Evolutionary conservation across 2,888 invertebrate genomes (phyloP).

Genomic region (Blastobasis adustella): DNA sequence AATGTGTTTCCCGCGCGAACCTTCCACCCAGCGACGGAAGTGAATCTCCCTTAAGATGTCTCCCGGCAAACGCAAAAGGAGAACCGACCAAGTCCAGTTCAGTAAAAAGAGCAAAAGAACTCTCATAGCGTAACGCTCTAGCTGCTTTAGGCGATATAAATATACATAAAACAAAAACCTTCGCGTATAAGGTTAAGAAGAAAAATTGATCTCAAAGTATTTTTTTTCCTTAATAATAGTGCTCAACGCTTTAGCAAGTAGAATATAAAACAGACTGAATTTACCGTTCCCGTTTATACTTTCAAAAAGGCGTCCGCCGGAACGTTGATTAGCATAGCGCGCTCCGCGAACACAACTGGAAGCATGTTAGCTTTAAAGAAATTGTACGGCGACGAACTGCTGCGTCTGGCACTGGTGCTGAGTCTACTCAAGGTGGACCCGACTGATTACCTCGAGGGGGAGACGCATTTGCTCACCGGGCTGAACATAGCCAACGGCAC

Average conservation of each 20-base stretch:
- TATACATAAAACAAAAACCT: slow-evolving; percentile 8
- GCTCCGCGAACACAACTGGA: slow-evolving; percentile 1
- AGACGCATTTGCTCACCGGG: slow-evolving; percentile 68
- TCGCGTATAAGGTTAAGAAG: slow-evolving; percentile 8
- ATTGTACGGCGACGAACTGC: slow-evolving; percentile 85
- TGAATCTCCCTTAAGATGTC: slow-evolving; percentile 57
- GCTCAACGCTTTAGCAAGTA: slow-evolving; percentile 37
- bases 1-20: slow-evolving; percentile 22
- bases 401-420: slow-evolving; percentile 86
- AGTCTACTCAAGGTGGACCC: slow-evolving; percentile 87
- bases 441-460: slow-evolving; percentile 78
- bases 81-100: slow-evolving; percentile 28
- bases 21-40: slow-evolving; percentile 24
- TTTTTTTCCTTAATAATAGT: slow-evolving; percentile 26
- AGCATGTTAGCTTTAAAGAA: slow-evolving; percentile 88
- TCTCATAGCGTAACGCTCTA: slow-evolving; percentile 18
- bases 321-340: slow-evolving; percentile 4
- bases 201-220: slow-evolving; percentile 52
- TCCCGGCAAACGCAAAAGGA: slow-evolving; percentile 62
- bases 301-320: slow-evolving; percentile 8
- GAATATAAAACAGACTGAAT: slow-evolving; percentile 26
- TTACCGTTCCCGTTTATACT: slow-evolving; percentile 8
- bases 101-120: slow-evolving; percentile 29
- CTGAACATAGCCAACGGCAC: slow-evolving; percentile 79
- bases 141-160: slow-evolving; percentile 2